These are phyloP conservation scores for Aphis gossypii DNA, from an alignment of 1,140 invertebrate genomes.

Conservation along the genomic window DNA sequence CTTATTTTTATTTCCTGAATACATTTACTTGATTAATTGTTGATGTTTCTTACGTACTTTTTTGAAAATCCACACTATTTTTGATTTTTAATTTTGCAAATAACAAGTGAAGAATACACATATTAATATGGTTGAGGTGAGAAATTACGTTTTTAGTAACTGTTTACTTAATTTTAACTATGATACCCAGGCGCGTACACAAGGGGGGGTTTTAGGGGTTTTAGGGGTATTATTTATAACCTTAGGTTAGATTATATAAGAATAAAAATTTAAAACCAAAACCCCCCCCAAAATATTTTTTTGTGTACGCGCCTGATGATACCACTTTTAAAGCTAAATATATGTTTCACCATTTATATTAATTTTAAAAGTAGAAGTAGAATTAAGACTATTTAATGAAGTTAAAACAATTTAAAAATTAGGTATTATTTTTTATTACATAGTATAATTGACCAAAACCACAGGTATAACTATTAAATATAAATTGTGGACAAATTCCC, in stretches of 20 bases:
- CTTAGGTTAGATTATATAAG: no score
- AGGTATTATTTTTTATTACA: background rate
- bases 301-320: no score
- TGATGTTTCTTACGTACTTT: background rate
- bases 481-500: no score
- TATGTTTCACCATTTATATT: background rate
- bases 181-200: no score
- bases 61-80: background rate
- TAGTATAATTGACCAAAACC: background rate
- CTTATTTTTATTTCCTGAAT: background rate
- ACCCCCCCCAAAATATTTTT: no score
- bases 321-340: background rate
- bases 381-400: no score
- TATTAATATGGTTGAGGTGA: conserved; percentile 35
- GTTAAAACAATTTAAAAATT: background rate
- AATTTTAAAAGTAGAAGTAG: no score
- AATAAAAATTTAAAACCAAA: no score
- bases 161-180: background rate
- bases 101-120: background rate
- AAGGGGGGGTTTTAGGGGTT: no score
- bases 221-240: no score
- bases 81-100: background rate
- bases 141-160: background rate
- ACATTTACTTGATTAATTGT: background rate
- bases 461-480: background rate